Evolutionary conservation across 2,888 invertebrate genomes (phyloP).

Genomic region (Antheraea yamamai): DNA sequence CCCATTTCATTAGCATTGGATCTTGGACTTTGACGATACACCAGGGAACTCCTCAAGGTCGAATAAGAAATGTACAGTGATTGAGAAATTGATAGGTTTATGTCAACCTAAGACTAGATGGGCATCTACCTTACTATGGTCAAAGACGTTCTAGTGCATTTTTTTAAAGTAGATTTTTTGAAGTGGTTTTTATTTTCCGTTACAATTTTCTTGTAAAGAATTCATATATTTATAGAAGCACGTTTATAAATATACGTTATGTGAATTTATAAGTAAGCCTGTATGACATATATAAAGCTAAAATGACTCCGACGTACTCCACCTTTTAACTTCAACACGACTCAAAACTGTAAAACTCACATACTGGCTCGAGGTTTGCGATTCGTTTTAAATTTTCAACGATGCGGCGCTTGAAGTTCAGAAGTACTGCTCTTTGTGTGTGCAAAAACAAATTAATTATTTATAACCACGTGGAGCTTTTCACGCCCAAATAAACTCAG

Average conservation of each 20-base stretch:
- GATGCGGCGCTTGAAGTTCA: slow-evolving; percentile 29
- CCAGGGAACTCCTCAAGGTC: no score
- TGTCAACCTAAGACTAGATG: no score
- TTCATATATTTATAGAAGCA: no score
- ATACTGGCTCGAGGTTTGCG: slow-evolving; percentile 27
- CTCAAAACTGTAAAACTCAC: slow-evolving; percentile 19
- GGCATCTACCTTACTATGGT: no score
- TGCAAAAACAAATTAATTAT: slow-evolving; percentile 73
- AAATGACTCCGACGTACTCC: background rate
- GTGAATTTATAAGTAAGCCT: background rate
- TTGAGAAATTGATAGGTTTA: no score
- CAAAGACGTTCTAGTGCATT: no score
- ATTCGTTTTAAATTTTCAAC: slow-evolving; percentile 39
- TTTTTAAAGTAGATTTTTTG: no score
- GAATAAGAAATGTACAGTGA: no score
- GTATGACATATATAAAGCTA: slow-evolving; percentile 1
- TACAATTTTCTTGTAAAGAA: background rate
- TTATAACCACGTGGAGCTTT: slow-evolving; percentile 49
- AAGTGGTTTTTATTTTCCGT: background rate
- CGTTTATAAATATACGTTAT: background rate
- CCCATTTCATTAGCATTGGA: no score
- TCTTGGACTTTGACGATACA: no score
- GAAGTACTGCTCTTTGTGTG: slow-evolving; percentile 49
- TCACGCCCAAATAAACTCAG: slow-evolving; percentile 51
- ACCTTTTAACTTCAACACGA: slow-evolving; percentile 10